These are phyloP conservation scores for Pipra filicauda DNA, from an alignment of 2,113 vertebrate genomes.

Conservation along the genomic window DNA sequence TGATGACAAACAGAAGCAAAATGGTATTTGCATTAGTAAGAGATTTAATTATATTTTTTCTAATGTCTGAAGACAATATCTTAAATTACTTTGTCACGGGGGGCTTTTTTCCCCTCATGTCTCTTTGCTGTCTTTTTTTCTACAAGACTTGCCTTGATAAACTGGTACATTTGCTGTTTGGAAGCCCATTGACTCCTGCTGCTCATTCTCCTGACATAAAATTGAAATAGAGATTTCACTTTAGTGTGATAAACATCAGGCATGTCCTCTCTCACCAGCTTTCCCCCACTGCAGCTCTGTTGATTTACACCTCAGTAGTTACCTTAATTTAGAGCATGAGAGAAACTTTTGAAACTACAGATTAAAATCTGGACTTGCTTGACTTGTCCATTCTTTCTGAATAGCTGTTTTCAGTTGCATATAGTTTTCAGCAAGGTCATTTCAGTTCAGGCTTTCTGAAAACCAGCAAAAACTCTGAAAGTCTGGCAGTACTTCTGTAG, in stretches of 20 bases:
- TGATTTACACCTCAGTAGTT: not conserved
- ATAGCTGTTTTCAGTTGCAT: conserved; percentile 11
- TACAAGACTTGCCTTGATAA: not conserved
- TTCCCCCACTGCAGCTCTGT: not conserved
- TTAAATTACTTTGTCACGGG: not conserved
- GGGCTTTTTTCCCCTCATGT: not conserved
- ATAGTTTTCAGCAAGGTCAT: conserved; percentile 20
- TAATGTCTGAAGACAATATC: not conserved
- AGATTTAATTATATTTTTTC: not conserved
- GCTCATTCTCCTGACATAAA: not conserved
- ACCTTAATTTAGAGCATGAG: not conserved
- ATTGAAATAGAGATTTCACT: not conserved
- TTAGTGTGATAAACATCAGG: not conserved
- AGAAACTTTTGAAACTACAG: not conserved
- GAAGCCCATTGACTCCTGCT: not conserved
- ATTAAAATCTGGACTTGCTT: not conserved
- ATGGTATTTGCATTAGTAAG: not conserved
- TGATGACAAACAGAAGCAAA: not conserved
- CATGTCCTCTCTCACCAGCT: not conserved
- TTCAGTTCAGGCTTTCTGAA: conserved; percentile 16
- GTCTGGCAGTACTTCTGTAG: not conserved
- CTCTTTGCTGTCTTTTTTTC: not conserved
- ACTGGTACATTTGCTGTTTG: not conserved
- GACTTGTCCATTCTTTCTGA: not conserved
- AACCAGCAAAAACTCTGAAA: not conserved